A percentile compares a stretch with the other conserved stretches of the same genome.
These are phyloP conservation scores for Drosophila bocki DNA, from an alignment of 1,140 invertebrate genomes.

Conservation along the genomic window DNA sequence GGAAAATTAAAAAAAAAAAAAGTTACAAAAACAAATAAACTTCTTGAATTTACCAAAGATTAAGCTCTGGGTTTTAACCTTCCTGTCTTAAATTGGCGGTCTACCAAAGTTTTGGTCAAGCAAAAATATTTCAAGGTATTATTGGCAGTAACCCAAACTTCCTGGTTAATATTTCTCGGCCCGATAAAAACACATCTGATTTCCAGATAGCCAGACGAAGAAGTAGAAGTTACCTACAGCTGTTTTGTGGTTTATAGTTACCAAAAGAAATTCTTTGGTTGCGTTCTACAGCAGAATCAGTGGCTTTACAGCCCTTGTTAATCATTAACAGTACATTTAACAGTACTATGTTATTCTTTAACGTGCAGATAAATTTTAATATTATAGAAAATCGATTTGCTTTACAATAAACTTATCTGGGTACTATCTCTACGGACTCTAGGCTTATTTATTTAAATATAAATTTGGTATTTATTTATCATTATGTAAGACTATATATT, in stretches of 20 bases:
- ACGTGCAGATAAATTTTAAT: neutral
- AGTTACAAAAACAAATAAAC: too few relatives aligned
- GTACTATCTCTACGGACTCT: too few relatives aligned
- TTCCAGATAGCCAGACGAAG: neutral
- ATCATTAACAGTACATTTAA: neutral
- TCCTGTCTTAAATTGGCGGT: too few relatives aligned
- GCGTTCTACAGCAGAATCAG: neutral
- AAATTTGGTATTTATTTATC: too few relatives aligned
- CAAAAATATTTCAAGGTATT: too few relatives aligned
- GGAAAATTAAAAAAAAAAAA: too few relatives aligned
- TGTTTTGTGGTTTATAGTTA: neutral
- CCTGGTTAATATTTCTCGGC: neutral
- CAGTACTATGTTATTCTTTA: neutral
- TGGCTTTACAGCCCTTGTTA: too few relatives aligned
- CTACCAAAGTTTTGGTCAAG: too few relatives aligned
- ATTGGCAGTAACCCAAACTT: neutral
- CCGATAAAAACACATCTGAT: too few relatives aligned
- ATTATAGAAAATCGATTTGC: neutral
- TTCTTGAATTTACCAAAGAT: neutral
- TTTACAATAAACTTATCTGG: neutral
- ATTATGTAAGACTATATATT: neutral
- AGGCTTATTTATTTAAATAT: too few relatives aligned
- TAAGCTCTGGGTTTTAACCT: neutral
- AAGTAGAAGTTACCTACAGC: neutral
- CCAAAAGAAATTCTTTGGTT: neutral